Percentiles rank a stretch among this genome's conserved stretches.
Evolutionary conservation across 2,113 vertebrate genomes (phyloP).

Genomic region (Vulpes lagopus): DNA sequence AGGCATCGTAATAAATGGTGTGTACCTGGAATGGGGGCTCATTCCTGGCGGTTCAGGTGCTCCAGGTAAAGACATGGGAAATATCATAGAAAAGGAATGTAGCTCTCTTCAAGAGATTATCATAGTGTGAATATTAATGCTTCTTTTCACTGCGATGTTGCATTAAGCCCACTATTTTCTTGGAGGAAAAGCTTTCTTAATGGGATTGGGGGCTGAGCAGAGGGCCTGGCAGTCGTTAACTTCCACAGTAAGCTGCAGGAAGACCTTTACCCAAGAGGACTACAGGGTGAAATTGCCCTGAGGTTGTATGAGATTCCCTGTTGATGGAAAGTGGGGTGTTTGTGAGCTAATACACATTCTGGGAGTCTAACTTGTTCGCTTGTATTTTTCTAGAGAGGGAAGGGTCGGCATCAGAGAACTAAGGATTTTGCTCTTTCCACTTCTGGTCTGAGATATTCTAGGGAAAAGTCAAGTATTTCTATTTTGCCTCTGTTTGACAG

Average conservation of each 20-base stretch:
- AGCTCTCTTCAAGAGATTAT: background rate
- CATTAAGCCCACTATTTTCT: constrained; percentile 29
- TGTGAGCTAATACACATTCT: background rate
- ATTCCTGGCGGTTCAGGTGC: background rate
- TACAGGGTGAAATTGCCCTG: too few relatives aligned
- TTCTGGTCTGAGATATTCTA: background rate
- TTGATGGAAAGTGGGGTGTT: background rate
- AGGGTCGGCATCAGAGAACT: background rate
- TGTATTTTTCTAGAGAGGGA: background rate
- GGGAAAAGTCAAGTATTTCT: background rate
- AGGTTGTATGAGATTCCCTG: background rate
- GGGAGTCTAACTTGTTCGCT: background rate
- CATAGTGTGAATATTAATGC: background rate
- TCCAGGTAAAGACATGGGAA: background rate
- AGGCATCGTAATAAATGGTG: background rate
- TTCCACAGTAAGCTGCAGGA: background rate
- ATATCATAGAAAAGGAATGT: background rate
- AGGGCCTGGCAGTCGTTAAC: background rate
- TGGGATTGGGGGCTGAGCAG: background rate
- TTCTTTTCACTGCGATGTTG: background rate
- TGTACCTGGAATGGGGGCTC: background rate
- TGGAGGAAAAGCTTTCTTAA: background rate
- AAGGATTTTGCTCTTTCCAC: background rate
- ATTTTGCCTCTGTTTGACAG: background rate
- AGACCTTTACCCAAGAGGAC: background rate